Evolutionary conservation across 2,888 invertebrate genomes (phyloP).

Genomic region (Cataglyphis altisquamis): DNA sequence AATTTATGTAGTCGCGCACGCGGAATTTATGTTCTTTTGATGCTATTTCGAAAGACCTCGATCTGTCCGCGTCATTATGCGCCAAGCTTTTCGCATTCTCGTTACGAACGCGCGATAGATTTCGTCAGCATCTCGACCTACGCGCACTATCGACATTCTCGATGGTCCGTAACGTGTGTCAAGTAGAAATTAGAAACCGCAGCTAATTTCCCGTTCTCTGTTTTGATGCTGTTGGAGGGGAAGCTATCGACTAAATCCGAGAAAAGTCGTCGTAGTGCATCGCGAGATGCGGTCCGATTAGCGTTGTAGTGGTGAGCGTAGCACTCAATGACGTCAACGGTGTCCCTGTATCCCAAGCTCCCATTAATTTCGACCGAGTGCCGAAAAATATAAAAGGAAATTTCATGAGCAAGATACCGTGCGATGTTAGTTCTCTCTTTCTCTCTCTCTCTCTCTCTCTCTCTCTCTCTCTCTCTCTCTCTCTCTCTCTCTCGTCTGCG

Average conservation of each 20-base stretch:
- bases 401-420: slow-evolving; percentile 44
- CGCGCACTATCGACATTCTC: slow-evolving; percentile 35
- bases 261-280: slow-evolving; percentile 53
- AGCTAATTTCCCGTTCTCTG: slow-evolving; percentile 47
- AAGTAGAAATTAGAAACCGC: slow-evolving; percentile 48
- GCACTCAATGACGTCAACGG: slow-evolving; percentile 64
- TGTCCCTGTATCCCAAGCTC: slow-evolving; percentile 61
- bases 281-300: slow-evolving; percentile 47
- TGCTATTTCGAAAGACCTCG: not conserved
- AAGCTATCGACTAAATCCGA: slow-evolving; percentile 44
- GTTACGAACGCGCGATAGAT: not conserved
- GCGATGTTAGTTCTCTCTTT: not conserved
- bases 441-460: slow-evolving; percentile 10
- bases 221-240: slow-evolving; percentile 30
- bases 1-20: slow-evolving; percentile 42
- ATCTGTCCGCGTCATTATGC: not conserved
- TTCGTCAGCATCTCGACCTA: slow-evolving; percentile 24
- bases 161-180: slow-evolving; percentile 32
- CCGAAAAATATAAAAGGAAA: slow-evolving; percentile 59
- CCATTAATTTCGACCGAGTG: slow-evolving; percentile 58
- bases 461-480: too few species aligned
- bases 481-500: slow-evolving; percentile 10
- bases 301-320: slow-evolving; percentile 51
- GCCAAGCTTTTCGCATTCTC: slow-evolving; percentile 12
- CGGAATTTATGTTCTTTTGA: slow-evolving; percentile 8